These are phyloP conservation scores for Drosophila fungiperda DNA, from an alignment of 2,888 invertebrate species.

Conservation along the genomic window DNA sequence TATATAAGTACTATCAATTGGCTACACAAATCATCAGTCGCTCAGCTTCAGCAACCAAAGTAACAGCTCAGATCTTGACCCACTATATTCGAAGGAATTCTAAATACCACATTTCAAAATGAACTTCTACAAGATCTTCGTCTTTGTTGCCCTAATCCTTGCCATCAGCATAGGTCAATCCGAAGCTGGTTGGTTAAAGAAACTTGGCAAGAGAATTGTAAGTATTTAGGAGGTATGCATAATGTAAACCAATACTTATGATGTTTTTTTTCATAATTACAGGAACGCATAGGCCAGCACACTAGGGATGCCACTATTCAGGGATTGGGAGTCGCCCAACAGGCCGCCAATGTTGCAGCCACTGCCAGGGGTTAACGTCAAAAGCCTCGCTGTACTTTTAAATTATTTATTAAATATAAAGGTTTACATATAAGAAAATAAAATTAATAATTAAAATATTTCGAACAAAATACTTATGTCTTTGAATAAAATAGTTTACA, in stretches of 20 bases:
- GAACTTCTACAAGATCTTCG: constrained; percentile 71
- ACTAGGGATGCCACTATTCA: constrained; percentile 80
- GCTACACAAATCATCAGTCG: constrained; percentile 34
- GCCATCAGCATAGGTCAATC: constrained; percentile 70
- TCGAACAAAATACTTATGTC: neutral
- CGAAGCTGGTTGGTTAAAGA: constrained; percentile 78
- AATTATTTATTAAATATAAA: constrained; percentile 16
- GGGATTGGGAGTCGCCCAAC: constrained; percentile 71
- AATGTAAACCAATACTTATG: neutral
- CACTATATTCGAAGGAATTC: neutral
- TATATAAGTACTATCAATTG: constrained; percentile 47
- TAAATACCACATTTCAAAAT: constrained; percentile 31
- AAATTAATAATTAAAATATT: neutral
- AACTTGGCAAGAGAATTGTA: constrained; percentile 78
- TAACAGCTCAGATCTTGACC: neutral
- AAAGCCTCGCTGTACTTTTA: neutral
- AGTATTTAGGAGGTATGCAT: constrained; percentile 21
- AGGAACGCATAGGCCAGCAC: constrained; percentile 79
- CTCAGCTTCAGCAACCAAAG: constrained; percentile 7
- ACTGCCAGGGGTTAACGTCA: constrained; percentile 58
- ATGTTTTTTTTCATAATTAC: neutral
- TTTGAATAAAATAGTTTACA: too few relatives aligned
- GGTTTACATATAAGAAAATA: too few relatives aligned
- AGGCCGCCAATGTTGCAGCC: constrained; percentile 79
- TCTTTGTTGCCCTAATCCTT: constrained; percentile 71